Base-by-base conservation (phyloP, 2,113 vertebrate genomes). In the Gymnobelideus leadbeateri region DNA sequence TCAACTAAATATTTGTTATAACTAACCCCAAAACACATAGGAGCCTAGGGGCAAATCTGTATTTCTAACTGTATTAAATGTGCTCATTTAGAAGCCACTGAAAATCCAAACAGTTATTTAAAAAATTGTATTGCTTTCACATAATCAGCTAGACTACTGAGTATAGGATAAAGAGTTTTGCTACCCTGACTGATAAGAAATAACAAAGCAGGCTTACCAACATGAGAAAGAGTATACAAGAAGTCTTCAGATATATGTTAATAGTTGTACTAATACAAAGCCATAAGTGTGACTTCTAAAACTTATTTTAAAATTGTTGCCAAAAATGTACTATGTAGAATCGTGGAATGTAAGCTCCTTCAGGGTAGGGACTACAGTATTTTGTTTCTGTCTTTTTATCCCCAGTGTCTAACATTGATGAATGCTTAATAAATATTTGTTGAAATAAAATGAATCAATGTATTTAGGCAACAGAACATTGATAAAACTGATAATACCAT, bases 31-130 rank as follows among this genome's bases (percentile, higher is more conserved):
- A 96, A 94, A 97, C 96, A 97, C 93, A 57, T 94, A 96, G 96
- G 96, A 97, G 97, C 96, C 94, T 96, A 96, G 0, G 94, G 91
- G 96, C 96, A 95, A 96, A 98, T 96, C 97, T 97, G 96, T 97
- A 97, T 96, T 97, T 96, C 95, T 98, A 96, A 98, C 92, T 96
- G 96, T 94, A 97, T 97, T 97, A 98, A 98, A 43, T 97, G 96
- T 97, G 97, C 96, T 97, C 96, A 97, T 98, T 98, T 98, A 96
- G 95, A 97, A 97, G 96, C 95, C 96, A 95, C 95, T 97, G 94
- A 98, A 97, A 98, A 97, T 97, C 97, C 97, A 96, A 96, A 94
- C 97, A 98, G 97, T 98, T 98, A 97, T 98, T 95, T 96, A 96
- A 97, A 97, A 96, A 97, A 96, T 97, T 98, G 97, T 97, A 97